Evolutionary conservation across 2,797 vertebrate species (phyloP).

Genomic region (Notoglanidium macrostoma): DNA sequence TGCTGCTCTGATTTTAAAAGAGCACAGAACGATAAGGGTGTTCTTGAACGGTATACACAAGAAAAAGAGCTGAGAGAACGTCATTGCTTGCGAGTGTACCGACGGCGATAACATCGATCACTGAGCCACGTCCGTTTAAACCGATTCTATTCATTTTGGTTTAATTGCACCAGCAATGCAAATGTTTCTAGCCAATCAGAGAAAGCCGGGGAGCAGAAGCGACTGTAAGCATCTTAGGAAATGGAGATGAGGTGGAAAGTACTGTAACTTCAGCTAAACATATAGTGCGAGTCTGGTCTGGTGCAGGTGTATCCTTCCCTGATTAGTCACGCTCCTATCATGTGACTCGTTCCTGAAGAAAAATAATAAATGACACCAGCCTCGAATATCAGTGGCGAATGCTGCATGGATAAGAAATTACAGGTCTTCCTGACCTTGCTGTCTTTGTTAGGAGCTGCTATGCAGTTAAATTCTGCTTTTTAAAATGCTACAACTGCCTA

Average conservation of each 20-base stretch:
- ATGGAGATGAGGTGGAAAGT: not conserved
- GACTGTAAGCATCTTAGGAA: not conserved
- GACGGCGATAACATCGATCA: not conserved
- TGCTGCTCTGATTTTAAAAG: slow-evolving; percentile 47
- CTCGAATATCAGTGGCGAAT: no score
- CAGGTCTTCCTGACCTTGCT: no score
- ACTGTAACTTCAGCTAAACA: not conserved
- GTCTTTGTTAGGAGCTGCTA: no score
- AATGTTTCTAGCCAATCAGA: slow-evolving; percentile 2
- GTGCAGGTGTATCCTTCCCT: not conserved
- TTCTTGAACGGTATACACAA: slow-evolving; percentile 17
- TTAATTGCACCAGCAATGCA: not conserved
- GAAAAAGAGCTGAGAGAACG: not conserved
- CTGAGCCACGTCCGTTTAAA: not conserved
- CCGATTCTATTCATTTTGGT: slow-evolving; percentile 9
- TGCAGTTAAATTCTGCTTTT: no score
- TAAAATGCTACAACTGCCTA: no score
- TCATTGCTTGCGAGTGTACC: not conserved
- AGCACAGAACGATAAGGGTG: slow-evolving; percentile 32
- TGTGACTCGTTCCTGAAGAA: no score
- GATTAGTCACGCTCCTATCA: no score
- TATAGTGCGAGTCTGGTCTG: not conserved
- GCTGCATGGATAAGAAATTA: no score
- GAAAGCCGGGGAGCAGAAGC: not conserved
- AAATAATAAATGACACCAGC: no score